Evolutionary conservation across 1,140 invertebrate species (phyloP).

Genomic region (Olivierus martensii): DNA sequence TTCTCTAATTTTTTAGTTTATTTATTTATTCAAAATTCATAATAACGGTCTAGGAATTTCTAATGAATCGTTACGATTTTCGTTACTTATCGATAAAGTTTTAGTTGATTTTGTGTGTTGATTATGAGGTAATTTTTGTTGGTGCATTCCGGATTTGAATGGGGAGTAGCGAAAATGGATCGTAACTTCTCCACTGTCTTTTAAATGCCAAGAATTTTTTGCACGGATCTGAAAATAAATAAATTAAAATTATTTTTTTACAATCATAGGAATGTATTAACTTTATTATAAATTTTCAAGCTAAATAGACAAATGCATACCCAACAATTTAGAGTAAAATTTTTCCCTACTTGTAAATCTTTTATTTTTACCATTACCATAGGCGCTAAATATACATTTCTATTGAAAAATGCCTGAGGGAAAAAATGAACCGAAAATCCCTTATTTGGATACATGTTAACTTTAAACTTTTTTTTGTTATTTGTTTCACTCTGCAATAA

Average conservation of each 20-base stretch:
- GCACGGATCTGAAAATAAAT: neutral
- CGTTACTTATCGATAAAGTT: too few relatives aligned
- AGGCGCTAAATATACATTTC: neutral
- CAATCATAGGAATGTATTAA: too few relatives aligned
- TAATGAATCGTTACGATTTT: too few relatives aligned
- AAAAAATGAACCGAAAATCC: constrained; percentile 3
- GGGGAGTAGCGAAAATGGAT: neutral
- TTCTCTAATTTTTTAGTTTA: too few relatives aligned
- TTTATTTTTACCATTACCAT: neutral
- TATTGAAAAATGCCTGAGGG: neutral
- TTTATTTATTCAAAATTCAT: too few relatives aligned
- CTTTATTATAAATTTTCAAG: neutral
- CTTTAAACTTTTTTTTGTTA: too few relatives aligned
- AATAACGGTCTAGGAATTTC: too few relatives aligned
- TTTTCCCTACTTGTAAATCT: neutral
- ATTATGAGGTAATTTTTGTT: too few relatives aligned
- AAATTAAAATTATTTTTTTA: too few relatives aligned
- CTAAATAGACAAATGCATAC: neutral
- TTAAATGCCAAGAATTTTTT: neutral
- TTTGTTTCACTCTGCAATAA: too few relatives aligned
- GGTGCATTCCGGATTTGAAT: too few relatives aligned
- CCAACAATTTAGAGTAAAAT: neutral
- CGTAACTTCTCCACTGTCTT: neutral
- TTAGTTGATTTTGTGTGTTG: too few relatives aligned
- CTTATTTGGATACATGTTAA: neutral